A percentile compares a stretch with the other conserved stretches of the same genome.
Evolutionary conservation across 2,113 vertebrate species (phyloP).

Genomic region (Pteruthius melanotis): DNA sequence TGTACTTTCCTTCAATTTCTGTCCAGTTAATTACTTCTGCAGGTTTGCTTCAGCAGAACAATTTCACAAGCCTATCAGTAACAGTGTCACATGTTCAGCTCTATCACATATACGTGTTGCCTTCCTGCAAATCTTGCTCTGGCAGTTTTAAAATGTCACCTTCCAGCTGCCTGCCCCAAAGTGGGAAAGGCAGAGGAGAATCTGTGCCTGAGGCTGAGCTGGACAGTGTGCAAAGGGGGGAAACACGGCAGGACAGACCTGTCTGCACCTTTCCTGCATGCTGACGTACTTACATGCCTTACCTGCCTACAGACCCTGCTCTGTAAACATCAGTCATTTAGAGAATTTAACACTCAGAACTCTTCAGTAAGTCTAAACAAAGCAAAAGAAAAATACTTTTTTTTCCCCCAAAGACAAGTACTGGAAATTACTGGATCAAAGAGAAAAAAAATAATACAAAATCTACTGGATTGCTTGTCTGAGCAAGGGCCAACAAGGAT

Average conservation of each 20-base stretch:
- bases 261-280: fast-evolving
- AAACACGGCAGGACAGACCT: neutral
- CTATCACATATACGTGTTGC: neutral
- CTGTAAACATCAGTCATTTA: neutral
- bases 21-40: neutral
- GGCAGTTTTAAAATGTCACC: neutral
- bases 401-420: neutral
- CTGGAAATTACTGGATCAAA: neutral
- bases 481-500: neutral
- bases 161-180: neutral
- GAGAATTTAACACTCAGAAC: neutral
- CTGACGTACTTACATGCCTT: neutral
- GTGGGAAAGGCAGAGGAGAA: neutral
- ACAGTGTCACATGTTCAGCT: neutral
- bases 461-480: neutral
- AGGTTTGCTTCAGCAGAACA: neutral
- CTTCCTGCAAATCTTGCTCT: neutral
- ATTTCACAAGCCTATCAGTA: neutral
- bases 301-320: neutral
- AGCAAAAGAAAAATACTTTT: neutral
- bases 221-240: fast-evolving
- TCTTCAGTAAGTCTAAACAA: neutral
- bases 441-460: neutral
- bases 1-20: neutral
- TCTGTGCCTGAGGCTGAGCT: neutral